Evolutionary conservation across 2,797 vertebrate species (phyloP), one percentile per base, ranked within the genome.

Genomic region (Phataginus tricuspis): DNA sequence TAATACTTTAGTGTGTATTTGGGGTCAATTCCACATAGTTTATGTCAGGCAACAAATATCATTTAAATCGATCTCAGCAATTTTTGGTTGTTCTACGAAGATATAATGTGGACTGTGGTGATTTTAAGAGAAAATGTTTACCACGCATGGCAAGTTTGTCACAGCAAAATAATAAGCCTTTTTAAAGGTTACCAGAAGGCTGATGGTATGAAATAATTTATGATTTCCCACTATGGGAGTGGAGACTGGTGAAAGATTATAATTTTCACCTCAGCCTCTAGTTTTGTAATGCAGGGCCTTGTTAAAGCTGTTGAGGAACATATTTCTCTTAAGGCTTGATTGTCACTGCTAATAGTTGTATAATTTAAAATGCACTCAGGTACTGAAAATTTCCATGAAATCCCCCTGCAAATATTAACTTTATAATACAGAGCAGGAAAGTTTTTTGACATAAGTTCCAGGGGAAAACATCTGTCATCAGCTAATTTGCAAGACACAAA

Each of bases 211-310:
- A 95, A 93, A 66, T 69, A 71, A 79, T 90, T 9, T 92, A 37
- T 53, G 7, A 82, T 86, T 93, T 92, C 80, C 78, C 95, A 8
- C 51, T 37, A 14, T 74, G 84, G 71, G 18, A 85, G 79, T 80
- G 86, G 91, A 92, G 21, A 61, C 39, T 84, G 86, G 37, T 87
- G 42, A 79, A 72, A 53, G 78, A 69, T 64, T 51, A 10, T 87
- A 64, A 57, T 77, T 74, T 51, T 96, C 72, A 86, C 95, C 74
- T 92, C 39, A 91, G 74, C 29, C 23, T 95, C 74, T 78, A 69
- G 39, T 96, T 94, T 95, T 83, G 39, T 39, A 90, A 79, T 74
- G 23, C 57, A 90, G 45, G 19, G 18, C 21, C 66, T 0, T 77
- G 55, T 25, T 68, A 82, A 94, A 80, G 69, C 63, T 68, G 2